Percentiles rank a stretch among this genome's conserved stretches.
Evolutionary conservation across 2,888 invertebrate genomes (phyloP).

Genomic region (Drosophila suboccidentalis): DNA sequence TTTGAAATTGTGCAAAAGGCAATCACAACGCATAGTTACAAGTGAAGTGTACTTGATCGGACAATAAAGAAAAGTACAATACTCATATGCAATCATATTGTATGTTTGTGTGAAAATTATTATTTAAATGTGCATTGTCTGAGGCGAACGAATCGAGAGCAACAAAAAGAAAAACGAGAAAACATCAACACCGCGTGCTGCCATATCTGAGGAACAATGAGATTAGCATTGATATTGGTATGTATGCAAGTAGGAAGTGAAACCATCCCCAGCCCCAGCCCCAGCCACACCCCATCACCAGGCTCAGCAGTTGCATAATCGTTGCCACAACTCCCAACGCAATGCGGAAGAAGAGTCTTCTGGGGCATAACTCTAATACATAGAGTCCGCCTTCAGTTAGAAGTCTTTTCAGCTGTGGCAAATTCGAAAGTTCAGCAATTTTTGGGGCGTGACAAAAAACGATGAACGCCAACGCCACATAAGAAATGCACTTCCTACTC

Average conservation of each 20-base stretch:
- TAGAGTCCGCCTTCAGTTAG: background rate
- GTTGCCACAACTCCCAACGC: background rate
- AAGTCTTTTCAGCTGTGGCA: background rate
- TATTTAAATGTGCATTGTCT: conserved; percentile 66
- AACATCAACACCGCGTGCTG: conserved; percentile 4
- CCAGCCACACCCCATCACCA: background rate
- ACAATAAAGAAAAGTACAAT: conserved; percentile 26
- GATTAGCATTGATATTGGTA: conserved; percentile 73
- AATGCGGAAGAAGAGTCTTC: conserved; percentile 40
- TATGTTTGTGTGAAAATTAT: conserved; percentile 61
- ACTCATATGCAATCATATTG: conserved; percentile 6
- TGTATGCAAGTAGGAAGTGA: conserved; percentile 39
- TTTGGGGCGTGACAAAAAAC: conserved; percentile 31
- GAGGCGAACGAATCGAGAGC: conserved; percentile 21
- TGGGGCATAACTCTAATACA: background rate
- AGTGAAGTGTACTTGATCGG: conserved; percentile 9
- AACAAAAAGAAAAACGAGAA: conserved; percentile 7
- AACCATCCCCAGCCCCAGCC: background rate
- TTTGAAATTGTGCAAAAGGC: conserved; percentile 41
- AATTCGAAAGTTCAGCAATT: conserved; percentile 5
- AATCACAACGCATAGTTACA: conserved; percentile 14
- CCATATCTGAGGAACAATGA: conserved; percentile 53
- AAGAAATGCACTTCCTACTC: conserved; percentile 51
- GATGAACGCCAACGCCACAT: conserved; percentile 30
- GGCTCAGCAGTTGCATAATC: conserved; percentile 32